Evolutionary conservation across 2,797 vertebrate species (phyloP).

Genomic region (Sphenodon punctatus): DNA sequence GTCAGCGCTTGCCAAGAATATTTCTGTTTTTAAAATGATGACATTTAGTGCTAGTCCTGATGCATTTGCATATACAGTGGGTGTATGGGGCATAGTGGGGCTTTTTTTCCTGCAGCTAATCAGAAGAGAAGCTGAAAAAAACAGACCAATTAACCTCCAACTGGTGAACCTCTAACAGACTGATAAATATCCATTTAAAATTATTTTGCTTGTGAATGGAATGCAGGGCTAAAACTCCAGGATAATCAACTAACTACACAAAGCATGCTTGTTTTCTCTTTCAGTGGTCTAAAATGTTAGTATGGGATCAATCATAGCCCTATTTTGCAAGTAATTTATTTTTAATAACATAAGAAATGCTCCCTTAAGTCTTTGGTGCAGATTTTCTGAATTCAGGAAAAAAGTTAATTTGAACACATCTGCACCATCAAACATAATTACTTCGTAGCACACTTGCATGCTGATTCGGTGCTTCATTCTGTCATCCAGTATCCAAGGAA

Average conservation of each 20-base stretch:
- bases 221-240: neutral
- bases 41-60: constrained; percentile 5
- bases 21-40: constrained; percentile 15
- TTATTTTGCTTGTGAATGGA: neutral
- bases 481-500: constrained; percentile 26
- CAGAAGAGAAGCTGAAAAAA: neutral
- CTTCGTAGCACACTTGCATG: constrained; percentile 13
- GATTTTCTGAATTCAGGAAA: constrained; percentile 48
- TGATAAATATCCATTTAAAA: constrained; percentile 5
- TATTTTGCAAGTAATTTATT: constrained; percentile 49
- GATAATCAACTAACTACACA: constrained; percentile 7
- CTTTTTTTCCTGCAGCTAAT: constrained; percentile 27
- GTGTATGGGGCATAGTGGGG: neutral
- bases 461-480: constrained; percentile 40
- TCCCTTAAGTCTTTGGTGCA: constrained; percentile 36
- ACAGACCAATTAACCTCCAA: constrained; percentile 28
- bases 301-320: constrained; percentile 8
- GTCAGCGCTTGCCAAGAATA: neutral
- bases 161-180: constrained; percentile 3
- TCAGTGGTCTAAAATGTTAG: constrained; percentile 27
- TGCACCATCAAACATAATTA: constrained; percentile 46
- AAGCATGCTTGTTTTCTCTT: constrained; percentile 26
- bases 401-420: constrained; percentile 49
- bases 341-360: constrained; percentile 38
- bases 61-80: neutral